Conservation (phyloP, 2,113 vertebrate genomes). For the Hemiscyllium ocellatum region DNA sequence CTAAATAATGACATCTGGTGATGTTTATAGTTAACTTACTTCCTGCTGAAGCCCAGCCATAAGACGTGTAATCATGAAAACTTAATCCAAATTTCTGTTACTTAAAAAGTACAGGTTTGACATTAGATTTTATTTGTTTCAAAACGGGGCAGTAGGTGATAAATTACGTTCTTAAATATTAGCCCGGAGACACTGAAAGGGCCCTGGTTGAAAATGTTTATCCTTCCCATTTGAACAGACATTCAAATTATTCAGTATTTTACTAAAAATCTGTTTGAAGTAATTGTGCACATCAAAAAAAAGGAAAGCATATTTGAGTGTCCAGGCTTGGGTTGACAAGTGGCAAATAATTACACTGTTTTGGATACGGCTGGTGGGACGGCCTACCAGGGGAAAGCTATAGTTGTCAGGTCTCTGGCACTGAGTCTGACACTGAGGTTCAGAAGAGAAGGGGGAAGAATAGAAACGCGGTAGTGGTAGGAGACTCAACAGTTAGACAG, state of each 20-base stretch:
- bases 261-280: not conserved
- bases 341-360: no score
- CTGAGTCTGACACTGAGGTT: no score
- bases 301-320: not conserved
- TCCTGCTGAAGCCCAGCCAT: not conserved
- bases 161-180: not conserved
- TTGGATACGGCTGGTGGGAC: no score
- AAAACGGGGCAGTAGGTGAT: not conserved
- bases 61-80: not conserved
- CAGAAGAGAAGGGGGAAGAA: no score
- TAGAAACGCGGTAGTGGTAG: no score
- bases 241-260: not conserved
- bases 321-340: no score
- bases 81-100: slow-evolving; percentile 5
- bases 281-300: not conserved
- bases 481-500: no score
- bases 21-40: not conserved
- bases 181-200: not conserved
- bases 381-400: no score
- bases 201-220: not conserved
- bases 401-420: no score
- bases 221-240: not conserved
- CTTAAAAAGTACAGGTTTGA: not conserved
- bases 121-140: not conserved
- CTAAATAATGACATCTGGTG: not conserved